Percentiles rank a stretch among this genome's conserved stretches.
These are phyloP conservation scores for Apocrypta bakeri DNA, from an alignment of 1,140 invertebrate species.

Conservation along the genomic window DNA sequence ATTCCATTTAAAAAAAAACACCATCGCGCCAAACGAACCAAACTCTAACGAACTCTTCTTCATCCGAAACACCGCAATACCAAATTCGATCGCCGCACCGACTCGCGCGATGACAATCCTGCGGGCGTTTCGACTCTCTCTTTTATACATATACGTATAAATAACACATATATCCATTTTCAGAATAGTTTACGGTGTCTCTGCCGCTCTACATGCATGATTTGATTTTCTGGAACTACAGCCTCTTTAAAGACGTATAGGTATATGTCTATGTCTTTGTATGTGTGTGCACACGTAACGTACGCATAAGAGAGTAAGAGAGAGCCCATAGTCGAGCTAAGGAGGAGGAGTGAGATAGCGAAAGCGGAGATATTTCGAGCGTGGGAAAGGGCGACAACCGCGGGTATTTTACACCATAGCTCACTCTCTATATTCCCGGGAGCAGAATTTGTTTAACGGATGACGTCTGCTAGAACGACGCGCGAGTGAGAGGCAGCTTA, in stretches of 20 bases:
- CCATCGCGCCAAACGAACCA: background rate
- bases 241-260: too few relatives aligned
- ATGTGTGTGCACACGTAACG: background rate
- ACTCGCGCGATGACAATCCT: slow-evolving; percentile 36
- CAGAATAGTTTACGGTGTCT: slow-evolving; percentile 56
- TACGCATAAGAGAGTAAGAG: background rate
- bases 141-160: slow-evolving; percentile 57
- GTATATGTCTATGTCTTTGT: too few relatives aligned
- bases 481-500: background rate
- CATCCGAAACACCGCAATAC: background rate
- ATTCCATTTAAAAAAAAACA: background rate
- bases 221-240: slow-evolving; percentile 19
- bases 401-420: background rate
- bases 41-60: background rate
- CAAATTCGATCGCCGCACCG: background rate
- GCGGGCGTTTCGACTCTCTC: slow-evolving; percentile 50
- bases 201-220: background rate
- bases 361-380: slow-evolving; percentile 12
- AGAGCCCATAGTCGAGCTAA: too few relatives aligned
- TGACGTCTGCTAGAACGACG: background rate
- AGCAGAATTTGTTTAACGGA: slow-evolving; percentile 31
- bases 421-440: background rate
- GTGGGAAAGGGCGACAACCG: slow-evolving; percentile 14
- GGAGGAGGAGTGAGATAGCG: too few relatives aligned
- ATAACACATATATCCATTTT: slow-evolving; percentile 55